Evolutionary conservation across 2,797 vertebrate species (phyloP).

Genomic region (Dermochelys coriacea): DNA sequence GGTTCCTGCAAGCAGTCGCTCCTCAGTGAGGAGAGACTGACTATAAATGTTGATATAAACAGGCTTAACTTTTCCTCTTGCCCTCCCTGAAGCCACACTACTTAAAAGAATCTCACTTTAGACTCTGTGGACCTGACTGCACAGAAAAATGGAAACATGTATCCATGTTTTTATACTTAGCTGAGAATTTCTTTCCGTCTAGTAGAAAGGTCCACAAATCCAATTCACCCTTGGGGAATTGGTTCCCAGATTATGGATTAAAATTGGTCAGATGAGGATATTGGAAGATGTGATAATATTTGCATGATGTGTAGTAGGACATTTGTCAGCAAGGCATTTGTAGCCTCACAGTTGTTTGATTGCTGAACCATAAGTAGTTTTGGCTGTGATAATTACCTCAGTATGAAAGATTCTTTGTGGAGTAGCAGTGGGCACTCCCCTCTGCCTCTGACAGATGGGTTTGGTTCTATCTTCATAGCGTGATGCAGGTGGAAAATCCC

Average conservation of each 20-base stretch:
- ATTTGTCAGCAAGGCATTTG: background rate
- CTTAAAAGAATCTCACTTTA: background rate
- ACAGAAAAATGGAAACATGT: background rate
- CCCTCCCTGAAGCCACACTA: rapidly evolving
- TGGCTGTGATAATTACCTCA: background rate
- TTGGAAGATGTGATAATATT: background rate
- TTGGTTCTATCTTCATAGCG: background rate
- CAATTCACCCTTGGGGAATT: background rate
- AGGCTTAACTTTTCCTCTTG: background rate
- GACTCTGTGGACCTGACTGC: background rate
- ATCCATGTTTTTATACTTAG: background rate
- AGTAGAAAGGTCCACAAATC: background rate
- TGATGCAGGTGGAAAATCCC: background rate
- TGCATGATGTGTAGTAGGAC: background rate
- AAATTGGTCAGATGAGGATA: background rate
- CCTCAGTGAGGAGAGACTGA: background rate
- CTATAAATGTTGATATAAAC: background rate
- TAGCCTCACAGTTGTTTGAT: background rate
- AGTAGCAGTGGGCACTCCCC: background rate
- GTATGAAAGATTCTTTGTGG: background rate
- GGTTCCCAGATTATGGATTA: background rate
- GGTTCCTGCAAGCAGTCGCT: background rate
- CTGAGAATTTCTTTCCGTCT: background rate
- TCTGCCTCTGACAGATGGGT: background rate
- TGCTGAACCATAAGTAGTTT: background rate